Base-by-base conservation (phyloP, 2,888 invertebrate species). In the Trachelus tabidus region DNA sequence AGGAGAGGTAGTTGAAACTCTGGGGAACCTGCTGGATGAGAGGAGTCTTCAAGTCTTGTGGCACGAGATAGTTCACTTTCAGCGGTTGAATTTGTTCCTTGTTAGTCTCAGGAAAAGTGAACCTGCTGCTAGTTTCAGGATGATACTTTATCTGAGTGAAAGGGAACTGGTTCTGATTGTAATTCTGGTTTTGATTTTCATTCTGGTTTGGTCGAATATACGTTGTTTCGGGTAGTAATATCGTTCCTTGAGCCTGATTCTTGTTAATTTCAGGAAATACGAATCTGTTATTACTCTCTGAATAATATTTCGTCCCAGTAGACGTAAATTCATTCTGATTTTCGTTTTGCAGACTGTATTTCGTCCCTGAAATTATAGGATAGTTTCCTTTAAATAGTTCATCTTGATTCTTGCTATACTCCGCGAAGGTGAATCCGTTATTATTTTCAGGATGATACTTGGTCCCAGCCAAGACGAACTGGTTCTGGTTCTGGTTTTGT, bases 1-100 rank as follows among this genome's bases (percentile, higher is more conserved):
- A 35, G 37, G 74, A 15, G 35, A 34, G 75, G 79, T 85, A 85
- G 69, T 84, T 83, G 77, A 85, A 76, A 31, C 81, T 78, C 80
- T 83, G 85, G 37, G 84, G 79, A 11, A 79, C 73, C 15, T 34
- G 31, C 71, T 71, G 71, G 30, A 71, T 33, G 71, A 34, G 34
- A 34, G 34, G 23, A 34, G 30, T 71, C 30, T 71, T 71, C 30
- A 56, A 56, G 56, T 23, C 56, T 56, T 56, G 56, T 56, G 56
- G 23, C 56, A 56, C 23, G 56, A 56, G 56, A 23, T 56, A 56
- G 56, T 56, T 56, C 56, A 23, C 56, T 56, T 56, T 56, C 23
- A 56, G 6, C 56, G 56, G 56, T 56, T 56, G 56, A 23, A 56
- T 56, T 23, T 56, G 56, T 23, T 56, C 56, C 56, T 56, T 56